Evolutionary conservation across 2,888 invertebrate species (phyloP).

Genomic region (Orthosia gracilis): DNA sequence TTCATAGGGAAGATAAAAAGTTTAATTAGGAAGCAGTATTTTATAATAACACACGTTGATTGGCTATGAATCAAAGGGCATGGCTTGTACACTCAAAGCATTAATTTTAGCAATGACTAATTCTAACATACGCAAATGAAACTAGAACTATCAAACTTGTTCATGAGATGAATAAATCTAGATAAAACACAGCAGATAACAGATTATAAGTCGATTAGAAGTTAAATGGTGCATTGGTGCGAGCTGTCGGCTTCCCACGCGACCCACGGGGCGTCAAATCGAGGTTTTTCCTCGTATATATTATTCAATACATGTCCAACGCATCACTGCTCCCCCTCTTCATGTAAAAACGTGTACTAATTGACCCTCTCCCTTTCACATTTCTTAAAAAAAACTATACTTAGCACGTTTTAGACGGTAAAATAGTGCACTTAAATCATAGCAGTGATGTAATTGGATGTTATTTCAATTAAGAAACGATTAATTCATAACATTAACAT

Average conservation of each 20-base stretch:
- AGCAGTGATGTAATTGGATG: conserved; percentile 32
- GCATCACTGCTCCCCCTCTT: conserved; percentile 85
- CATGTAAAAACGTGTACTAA: conserved; percentile 84
- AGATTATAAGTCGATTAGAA: conserved; percentile 63
- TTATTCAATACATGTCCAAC: conserved; percentile 85
- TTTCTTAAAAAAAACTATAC: conserved; percentile 60
- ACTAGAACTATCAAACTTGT: conserved; percentile 9
- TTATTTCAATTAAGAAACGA: conserved; percentile 33
- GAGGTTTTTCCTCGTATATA: conserved; percentile 79
- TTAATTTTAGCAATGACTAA: conserved; percentile 8
- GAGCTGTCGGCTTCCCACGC: conserved; percentile 85
- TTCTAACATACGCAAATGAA: background rate
- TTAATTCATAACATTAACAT: conserved; percentile 7
- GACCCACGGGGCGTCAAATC: conserved; percentile 83
- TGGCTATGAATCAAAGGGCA: conserved; percentile 11
- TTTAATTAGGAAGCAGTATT: conserved; percentile 10
- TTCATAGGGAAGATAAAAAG: conserved; percentile 48
- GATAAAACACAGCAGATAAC: conserved; percentile 55
- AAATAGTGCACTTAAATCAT: conserved; percentile 36
- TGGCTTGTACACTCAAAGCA: background rate
- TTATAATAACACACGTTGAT: background rate
- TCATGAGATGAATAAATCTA: conserved; percentile 35
- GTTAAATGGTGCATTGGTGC: conserved; percentile 73
- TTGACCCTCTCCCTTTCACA: conserved; percentile 69
- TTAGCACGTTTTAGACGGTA: conserved; percentile 56